A percentile compares a stretch with the other conserved stretches of the same genome.
phyloP scores from a whole-genome alignment of 1,140 invertebrate species.

The Brachionus asplanchnoidis region DNA sequence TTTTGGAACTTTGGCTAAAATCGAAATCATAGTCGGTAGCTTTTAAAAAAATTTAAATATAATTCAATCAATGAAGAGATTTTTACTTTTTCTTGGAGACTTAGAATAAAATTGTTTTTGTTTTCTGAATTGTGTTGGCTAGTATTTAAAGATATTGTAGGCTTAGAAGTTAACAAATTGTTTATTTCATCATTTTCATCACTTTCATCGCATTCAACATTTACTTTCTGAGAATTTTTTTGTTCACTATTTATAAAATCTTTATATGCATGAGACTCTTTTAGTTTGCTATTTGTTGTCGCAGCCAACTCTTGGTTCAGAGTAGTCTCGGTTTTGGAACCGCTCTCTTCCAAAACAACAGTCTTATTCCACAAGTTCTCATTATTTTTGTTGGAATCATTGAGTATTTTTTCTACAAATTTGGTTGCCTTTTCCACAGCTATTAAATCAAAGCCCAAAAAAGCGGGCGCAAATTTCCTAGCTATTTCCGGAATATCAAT shows the following conservation, averaged over 20 bases:
- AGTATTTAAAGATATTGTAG: neutral
- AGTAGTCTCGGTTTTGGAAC: conserved; percentile 22
- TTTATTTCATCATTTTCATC: conserved; percentile 36
- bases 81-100: conserved; percentile 27
- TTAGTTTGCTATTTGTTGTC: conserved; percentile 8
- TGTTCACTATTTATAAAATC: conserved; percentile 24
- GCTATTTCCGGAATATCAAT: neutral
- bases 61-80: neutral
- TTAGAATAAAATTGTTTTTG: neutral
- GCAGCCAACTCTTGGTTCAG: neutral
- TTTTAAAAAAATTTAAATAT: neutral
- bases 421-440: neutral
- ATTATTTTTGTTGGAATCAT: neutral
- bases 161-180: neutral
- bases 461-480: neutral
- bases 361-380: neutral
- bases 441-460: neutral
- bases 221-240: neutral
- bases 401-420: conserved; percentile 33
- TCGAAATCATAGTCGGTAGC: conserved; percentile 16
- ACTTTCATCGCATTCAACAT: neutral
- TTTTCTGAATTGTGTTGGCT: neutral
- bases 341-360: conserved; percentile 7
- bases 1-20: conserved; percentile 35
- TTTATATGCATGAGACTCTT: conserved; percentile 21